These are phyloP conservation scores for Drosophila atripex DNA, from an alignment of 2,888 invertebrate species.

Conservation along the genomic window DNA sequence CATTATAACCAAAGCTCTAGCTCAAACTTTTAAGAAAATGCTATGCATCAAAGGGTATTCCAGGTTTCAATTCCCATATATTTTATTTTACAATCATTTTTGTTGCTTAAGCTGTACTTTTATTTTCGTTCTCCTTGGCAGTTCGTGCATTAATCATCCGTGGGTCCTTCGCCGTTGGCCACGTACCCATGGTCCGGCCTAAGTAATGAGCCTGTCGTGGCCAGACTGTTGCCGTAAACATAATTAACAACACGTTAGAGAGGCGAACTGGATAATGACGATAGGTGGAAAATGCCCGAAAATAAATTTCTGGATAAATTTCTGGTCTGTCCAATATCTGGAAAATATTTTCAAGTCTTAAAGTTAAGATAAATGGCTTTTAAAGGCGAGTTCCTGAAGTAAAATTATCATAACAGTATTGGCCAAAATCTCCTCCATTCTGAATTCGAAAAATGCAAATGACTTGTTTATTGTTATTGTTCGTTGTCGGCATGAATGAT, in stretches of 20 bases:
- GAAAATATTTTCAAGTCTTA: too few species aligned
- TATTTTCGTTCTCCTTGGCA: conserved; percentile 5
- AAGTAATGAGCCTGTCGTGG: conserved; percentile 61
- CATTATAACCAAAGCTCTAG: too few species aligned
- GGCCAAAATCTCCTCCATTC: neutral
- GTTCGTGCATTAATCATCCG: conserved; percentile 67
- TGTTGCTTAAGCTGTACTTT: conserved; percentile 5
- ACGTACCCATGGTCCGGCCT: conserved; percentile 32
- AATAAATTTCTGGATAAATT: too few species aligned
- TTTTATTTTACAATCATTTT: neutral
- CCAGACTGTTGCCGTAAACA: conserved; percentile 49
- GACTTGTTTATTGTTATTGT: conserved; percentile 43
- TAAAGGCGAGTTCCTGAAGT: too few species aligned
- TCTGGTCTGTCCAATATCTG: too few species aligned
- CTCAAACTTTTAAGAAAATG: too few species aligned
- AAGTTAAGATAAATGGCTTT: too few species aligned
- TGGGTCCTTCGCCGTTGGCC: conserved; percentile 46
- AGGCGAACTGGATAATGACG: conserved; percentile 17
- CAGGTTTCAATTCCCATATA: neutral
- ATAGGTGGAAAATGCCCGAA: neutral
- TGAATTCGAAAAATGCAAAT: conserved; percentile 36
- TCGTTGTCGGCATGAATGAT: conserved; percentile 49
- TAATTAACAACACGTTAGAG: conserved; percentile 68
- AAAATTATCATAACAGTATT: neutral
- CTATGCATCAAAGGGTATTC: neutral